Evolutionary conservation across 2,888 invertebrate genomes (phyloP).

Genomic region (Erpobdella octoculata): DNA sequence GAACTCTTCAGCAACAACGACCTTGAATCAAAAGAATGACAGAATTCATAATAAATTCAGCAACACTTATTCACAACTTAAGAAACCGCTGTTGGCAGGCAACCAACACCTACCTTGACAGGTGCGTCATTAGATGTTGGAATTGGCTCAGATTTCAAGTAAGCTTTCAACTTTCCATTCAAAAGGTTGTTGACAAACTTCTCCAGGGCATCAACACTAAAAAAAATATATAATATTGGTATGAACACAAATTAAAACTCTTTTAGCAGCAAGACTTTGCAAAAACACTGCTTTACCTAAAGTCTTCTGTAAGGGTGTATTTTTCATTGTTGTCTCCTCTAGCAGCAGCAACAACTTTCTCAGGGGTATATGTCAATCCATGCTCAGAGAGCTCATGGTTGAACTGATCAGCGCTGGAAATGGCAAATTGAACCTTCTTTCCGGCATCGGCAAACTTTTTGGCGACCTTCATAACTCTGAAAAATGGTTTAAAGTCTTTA

Average conservation of each 20-base stretch:
- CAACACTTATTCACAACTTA: neutral
- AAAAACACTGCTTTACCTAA: conserved; percentile 61
- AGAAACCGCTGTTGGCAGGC: neutral
- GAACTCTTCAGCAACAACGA: conserved; percentile 93
- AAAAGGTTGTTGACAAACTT: conserved; percentile 75
- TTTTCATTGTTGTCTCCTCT: conserved; percentile 77
- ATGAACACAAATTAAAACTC: neutral
- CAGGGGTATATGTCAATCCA: conserved; percentile 70
- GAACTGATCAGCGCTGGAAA: conserved; percentile 87
- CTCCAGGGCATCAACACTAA: conserved; percentile 72
- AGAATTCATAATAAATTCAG: too few species aligned
- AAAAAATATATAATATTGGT: neutral
- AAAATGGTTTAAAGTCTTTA: neutral
- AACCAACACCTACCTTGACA: conserved; percentile 46
- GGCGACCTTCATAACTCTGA: conserved; percentile 76
- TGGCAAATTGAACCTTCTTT: conserved; percentile 68
- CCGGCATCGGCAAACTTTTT: conserved; percentile 60
- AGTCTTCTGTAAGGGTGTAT: conserved; percentile 78
- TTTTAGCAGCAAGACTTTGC: conserved; percentile 36
- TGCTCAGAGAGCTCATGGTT: conserved; percentile 86
- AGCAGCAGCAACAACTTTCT: conserved; percentile 80
- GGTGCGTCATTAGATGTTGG: conserved; percentile 70
- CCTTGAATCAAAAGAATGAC: conserved; percentile 49
- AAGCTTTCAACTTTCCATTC: conserved; percentile 75
- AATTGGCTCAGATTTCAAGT: conserved; percentile 85